A percentile compares a stretch with the other conserved stretches of the same genome.
These are phyloP conservation scores for Drosophila putrida DNA, from an alignment of 2,888 invertebrate genomes.

Conservation along the genomic window DNA sequence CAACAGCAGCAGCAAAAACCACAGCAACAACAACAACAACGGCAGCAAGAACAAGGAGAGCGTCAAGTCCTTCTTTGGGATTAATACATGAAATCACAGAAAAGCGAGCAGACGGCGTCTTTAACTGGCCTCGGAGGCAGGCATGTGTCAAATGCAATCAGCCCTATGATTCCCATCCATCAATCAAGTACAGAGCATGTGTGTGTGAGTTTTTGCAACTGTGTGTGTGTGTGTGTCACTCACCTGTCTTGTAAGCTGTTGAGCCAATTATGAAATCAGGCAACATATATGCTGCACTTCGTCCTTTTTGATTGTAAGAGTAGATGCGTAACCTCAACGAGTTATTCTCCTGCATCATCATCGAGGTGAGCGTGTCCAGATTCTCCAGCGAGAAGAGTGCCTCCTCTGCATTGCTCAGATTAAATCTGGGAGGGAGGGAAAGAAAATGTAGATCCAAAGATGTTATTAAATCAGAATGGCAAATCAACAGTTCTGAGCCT, in stretches of 20 bases:
- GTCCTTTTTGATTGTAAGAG: slow-evolving; percentile 93
- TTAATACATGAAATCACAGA: slow-evolving; percentile 56
- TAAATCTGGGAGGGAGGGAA: slow-evolving; percentile 76
- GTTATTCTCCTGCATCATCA: slow-evolving; percentile 92
- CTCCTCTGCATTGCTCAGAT: slow-evolving; percentile 85
- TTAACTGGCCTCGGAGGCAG: slow-evolving; percentile 20
- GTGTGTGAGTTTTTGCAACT: slow-evolving; percentile 9
- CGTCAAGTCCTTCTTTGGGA: slow-evolving; percentile 26
- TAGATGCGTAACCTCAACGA: slow-evolving; percentile 92
- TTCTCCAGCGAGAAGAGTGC: slow-evolving; percentile 85
- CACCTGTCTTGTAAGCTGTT: slow-evolving; percentile 90
- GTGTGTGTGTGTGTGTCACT: slow-evolving; percentile 62
- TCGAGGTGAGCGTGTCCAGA: slow-evolving; percentile 91
- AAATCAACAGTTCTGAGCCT: slow-evolving; percentile 69
- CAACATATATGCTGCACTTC: slow-evolving; percentile 90
- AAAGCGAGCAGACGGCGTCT: slow-evolving; percentile 28
- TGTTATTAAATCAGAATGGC: slow-evolving; percentile 60
- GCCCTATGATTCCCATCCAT: slow-evolving; percentile 65
- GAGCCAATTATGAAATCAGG: slow-evolving; percentile 91
- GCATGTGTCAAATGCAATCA: slow-evolving; percentile 61
- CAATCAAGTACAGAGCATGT: slow-evolving; percentile 61
- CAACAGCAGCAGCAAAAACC: slow-evolving; percentile 1
- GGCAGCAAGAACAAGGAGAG: slow-evolving; percentile 3
- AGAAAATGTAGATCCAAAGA: background rate
- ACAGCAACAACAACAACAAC: background rate